Evolutionary conservation across 1,140 invertebrate genomes (phyloP).

Genomic region (Drosophila baimaii): DNA sequence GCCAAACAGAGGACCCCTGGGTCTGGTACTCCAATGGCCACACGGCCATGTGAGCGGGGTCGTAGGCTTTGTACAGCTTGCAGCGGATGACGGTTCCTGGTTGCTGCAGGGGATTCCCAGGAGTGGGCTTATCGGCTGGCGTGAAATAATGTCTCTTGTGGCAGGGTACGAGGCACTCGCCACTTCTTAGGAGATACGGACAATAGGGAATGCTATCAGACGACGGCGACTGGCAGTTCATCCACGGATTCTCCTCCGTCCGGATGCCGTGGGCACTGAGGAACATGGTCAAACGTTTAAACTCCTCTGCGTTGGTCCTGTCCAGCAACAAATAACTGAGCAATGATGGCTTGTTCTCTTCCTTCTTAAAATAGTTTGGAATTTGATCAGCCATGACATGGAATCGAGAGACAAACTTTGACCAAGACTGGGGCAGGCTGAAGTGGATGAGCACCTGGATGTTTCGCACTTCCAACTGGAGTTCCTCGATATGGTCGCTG

Average conservation of each 20-base stretch:
- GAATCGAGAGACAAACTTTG: slow-evolving; percentile 48
- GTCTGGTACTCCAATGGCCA: slow-evolving; percentile 34
- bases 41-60: slow-evolving; percentile 39
- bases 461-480: background rate
- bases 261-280: slow-evolving; percentile 22
- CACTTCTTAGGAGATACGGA: background rate
- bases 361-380: slow-evolving; percentile 22
- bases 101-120: slow-evolving; percentile 8
- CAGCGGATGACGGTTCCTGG: slow-evolving; percentile 24
- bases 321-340: slow-evolving; percentile 46
- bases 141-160: slow-evolving; percentile 30
- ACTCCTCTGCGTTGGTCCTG: slow-evolving; percentile 25
- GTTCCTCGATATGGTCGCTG: slow-evolving; percentile 13
- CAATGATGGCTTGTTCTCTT: background rate
- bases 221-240: slow-evolving; percentile 5
- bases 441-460: slow-evolving; percentile 54
- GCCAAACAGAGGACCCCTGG: slow-evolving; percentile 12
- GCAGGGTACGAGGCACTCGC: slow-evolving; percentile 38
- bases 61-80: slow-evolving; percentile 30
- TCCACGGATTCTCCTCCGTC: background rate
- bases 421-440: slow-evolving; percentile 51
- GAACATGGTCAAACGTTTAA: slow-evolving; percentile 30
- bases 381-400: slow-evolving; percentile 35
- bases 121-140: slow-evolving; percentile 7
- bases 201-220: slow-evolving; percentile 21